phyloP scores from a whole-genome alignment of 2,113 vertebrate genomes.

The Mellivora capensis region DNA sequence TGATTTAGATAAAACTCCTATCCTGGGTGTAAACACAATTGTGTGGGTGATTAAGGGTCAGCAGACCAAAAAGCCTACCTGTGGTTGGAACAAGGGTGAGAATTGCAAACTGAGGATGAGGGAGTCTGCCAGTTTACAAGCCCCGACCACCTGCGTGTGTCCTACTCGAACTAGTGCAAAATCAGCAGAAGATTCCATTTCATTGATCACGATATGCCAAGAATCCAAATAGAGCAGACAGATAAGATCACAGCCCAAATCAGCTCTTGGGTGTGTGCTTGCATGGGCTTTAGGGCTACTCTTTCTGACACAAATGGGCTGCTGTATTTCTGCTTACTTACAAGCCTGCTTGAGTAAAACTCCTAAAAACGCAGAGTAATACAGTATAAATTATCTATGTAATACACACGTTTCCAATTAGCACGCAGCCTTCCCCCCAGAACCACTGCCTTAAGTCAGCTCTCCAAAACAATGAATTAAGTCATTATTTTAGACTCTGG shows the following conservation, averaged over 20 bases:
- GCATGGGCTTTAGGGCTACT: background rate
- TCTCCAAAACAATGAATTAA: background rate
- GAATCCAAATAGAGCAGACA: background rate
- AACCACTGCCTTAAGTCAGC: background rate
- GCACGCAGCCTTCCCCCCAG: background rate
- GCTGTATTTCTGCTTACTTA: background rate
- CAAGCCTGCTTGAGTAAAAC: background rate
- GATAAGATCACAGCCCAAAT: background rate
- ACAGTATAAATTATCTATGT: background rate
- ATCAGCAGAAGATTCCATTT: background rate
- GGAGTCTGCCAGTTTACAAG: background rate
- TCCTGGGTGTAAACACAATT: constrained; percentile 20
- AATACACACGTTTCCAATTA: background rate
- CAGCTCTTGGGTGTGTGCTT: background rate
- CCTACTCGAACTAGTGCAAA: background rate
- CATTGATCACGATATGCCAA: background rate
- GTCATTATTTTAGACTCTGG: background rate
- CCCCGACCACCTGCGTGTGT: background rate
- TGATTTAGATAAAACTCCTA: constrained; percentile 74
- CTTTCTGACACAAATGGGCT: background rate
- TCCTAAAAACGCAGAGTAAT: background rate
- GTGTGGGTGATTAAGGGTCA: constrained; percentile 43
- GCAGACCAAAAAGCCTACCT: background rate
- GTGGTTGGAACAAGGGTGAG: background rate
- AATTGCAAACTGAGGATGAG: background rate